Conservation (phyloP, 2,113 vertebrate species). For the Spilogale gracilis region DNA sequence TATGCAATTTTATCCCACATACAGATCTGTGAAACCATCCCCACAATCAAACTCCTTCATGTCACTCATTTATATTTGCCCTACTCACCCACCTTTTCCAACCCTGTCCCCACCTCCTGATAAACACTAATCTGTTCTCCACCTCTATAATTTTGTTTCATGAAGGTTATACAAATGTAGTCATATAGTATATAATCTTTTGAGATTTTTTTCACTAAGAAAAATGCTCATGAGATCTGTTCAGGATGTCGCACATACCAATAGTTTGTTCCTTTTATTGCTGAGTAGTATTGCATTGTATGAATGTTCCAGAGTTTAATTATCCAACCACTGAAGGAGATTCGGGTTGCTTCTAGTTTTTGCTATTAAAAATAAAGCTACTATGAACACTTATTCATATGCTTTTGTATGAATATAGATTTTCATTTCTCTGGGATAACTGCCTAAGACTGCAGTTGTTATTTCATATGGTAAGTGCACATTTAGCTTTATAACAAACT, state of each 20-base stretch:
- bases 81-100: neutral
- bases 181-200: neutral
- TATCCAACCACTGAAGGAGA: neutral
- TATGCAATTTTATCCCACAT: neutral
- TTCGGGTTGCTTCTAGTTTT: neutral
- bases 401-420: neutral
- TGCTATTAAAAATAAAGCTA: conserved; percentile 13
- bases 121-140: neutral
- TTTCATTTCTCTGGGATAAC: conserved; percentile 21
- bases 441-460: neutral
- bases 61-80: neutral
- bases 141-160: neutral
- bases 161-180: neutral
- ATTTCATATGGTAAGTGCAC: neutral
- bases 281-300: neutral
- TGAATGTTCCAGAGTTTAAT: neutral
- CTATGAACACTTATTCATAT: neutral
- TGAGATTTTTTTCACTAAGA: conserved; percentile 9
- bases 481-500: conserved; percentile 20
- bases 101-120: neutral
- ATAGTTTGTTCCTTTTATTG: neutral
- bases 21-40: neutral
- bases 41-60: neutral
- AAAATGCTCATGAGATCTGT: neutral
- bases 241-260: neutral